phyloP scores from a whole-genome alignment of 2,888 invertebrate species.

The Ophion slaviceki region DNA sequence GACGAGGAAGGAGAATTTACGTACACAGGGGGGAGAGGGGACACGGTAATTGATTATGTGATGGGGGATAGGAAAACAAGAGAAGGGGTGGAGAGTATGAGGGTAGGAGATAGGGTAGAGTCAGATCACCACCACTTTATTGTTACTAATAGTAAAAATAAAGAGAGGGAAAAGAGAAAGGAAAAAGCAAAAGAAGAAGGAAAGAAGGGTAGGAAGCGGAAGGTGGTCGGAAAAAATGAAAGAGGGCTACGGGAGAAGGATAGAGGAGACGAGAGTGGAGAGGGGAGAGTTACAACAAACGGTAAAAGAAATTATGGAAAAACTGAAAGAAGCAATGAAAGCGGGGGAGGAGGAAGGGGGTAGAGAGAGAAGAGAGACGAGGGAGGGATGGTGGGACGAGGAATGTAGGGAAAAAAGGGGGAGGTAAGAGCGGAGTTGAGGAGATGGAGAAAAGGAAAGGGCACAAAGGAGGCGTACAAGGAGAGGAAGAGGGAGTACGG shows the following conservation, averaged over 20 bases:
- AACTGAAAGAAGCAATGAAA: background rate
- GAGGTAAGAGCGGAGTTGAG: too few relatives aligned
- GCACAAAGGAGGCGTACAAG: too few relatives aligned
- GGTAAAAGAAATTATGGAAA: constrained; percentile 26
- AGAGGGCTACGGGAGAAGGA: constrained; percentile 16
- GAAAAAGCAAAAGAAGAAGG: constrained; percentile 10
- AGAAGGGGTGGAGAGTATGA: too few relatives aligned
- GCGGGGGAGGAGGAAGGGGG: background rate
- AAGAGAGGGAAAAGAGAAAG: background rate
- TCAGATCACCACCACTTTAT: constrained; percentile 53
- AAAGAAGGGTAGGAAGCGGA: constrained; percentile 10
- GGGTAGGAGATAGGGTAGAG: constrained; percentile 42
- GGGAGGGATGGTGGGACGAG: too few relatives aligned
- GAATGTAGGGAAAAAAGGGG: too few relatives aligned
- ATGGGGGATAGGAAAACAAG: too few relatives aligned
- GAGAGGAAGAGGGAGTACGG: too few relatives aligned
- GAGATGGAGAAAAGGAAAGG: too few relatives aligned
- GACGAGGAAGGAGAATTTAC: too few relatives aligned
- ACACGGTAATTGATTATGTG: too few relatives aligned
- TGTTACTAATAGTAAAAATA: too few relatives aligned
- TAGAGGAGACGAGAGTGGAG: background rate
- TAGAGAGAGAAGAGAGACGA: background rate
- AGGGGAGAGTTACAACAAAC: constrained; percentile 31
- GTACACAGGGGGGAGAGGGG: too few relatives aligned
- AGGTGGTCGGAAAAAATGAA: constrained; percentile 7